Conservation (phyloP, 2,888 invertebrate species). For the Drosophila anomalata region DNA sequence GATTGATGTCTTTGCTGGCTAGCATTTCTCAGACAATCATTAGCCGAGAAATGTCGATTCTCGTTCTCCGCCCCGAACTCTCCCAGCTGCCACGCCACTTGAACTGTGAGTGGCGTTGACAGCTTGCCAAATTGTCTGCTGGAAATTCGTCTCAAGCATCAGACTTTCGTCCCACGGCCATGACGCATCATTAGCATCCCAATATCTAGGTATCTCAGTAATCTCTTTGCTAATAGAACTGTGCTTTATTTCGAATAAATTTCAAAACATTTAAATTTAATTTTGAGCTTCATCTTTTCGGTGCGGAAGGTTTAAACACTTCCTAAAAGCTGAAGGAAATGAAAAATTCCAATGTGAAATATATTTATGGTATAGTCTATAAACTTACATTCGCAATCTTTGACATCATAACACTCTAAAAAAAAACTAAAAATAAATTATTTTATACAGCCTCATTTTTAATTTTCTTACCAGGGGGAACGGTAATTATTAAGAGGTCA, state of each 20-base stretch:
- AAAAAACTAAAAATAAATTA: not conserved
- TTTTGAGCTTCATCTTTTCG: not conserved
- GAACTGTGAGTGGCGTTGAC: constrained; percentile 63
- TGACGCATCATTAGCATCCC: constrained; percentile 64
- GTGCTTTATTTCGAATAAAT: constrained; percentile 1
- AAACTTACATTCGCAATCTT: not conserved
- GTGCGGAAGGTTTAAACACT: not conserved
- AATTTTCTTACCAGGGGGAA: not conserved
- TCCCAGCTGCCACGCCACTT: constrained; percentile 51
- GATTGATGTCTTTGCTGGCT: constrained; percentile 71
- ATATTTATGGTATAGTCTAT: too few relatives aligned
- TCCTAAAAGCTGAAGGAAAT: not conserved
- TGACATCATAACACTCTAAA: not conserved
- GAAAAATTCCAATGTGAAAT: not conserved
- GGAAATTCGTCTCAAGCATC: constrained; percentile 35
- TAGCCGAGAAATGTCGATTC: constrained; percentile 57
- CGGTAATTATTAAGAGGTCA: constrained; percentile 1
- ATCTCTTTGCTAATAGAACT: not conserved
- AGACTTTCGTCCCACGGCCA: constrained; percentile 23
- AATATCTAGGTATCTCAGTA: constrained; percentile 2
- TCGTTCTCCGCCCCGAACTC: constrained; percentile 27
- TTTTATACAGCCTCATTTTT: not conserved
- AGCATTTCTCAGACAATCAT: constrained; percentile 69
- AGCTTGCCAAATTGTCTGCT: constrained; percentile 77
- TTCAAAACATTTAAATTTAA: not conserved